phyloP scores from a whole-genome alignment of 2,888 invertebrate genomes.

The Leptura quadrifasciata region DNA sequence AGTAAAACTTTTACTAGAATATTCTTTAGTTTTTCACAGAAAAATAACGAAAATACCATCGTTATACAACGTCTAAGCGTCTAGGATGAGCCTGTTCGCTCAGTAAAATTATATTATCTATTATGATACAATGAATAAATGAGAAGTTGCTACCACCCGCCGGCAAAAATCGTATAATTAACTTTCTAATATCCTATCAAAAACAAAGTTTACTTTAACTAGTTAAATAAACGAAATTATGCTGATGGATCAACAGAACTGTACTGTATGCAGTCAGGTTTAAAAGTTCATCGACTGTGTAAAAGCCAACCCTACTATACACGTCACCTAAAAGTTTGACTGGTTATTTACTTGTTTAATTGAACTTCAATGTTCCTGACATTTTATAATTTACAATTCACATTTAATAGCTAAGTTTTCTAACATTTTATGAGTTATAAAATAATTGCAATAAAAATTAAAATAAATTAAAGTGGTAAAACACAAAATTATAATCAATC shows the following conservation, averaged over 20 bases:
- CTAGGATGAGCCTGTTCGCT: no score
- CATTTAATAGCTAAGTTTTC: not conserved
- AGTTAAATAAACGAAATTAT: not conserved
- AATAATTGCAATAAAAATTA: not conserved
- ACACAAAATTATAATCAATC: not conserved
- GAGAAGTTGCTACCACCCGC: no score
- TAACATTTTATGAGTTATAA: not conserved
- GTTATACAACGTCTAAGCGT: no score
- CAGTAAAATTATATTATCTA: no score
- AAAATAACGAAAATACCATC: no score
- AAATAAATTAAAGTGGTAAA: not conserved
- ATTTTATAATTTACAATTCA: not conserved
- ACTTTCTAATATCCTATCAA: no score
- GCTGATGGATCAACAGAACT: not conserved
- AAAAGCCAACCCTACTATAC: not conserved
- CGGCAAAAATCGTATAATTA: no score
- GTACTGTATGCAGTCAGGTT: not conserved
- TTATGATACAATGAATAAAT: no score
- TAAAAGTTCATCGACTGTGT: conserved; percentile 8
- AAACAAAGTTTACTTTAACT: no score
- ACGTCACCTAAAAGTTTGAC: not conserved
- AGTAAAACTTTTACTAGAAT: no score
- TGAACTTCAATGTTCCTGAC: not conserved
- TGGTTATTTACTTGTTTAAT: not conserved
- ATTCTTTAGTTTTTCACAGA: no score